These are phyloP conservation scores for Melanostigma gelatinosum DNA, from an alignment of 2,113 vertebrate genomes.

Conservation along the genomic window DNA sequence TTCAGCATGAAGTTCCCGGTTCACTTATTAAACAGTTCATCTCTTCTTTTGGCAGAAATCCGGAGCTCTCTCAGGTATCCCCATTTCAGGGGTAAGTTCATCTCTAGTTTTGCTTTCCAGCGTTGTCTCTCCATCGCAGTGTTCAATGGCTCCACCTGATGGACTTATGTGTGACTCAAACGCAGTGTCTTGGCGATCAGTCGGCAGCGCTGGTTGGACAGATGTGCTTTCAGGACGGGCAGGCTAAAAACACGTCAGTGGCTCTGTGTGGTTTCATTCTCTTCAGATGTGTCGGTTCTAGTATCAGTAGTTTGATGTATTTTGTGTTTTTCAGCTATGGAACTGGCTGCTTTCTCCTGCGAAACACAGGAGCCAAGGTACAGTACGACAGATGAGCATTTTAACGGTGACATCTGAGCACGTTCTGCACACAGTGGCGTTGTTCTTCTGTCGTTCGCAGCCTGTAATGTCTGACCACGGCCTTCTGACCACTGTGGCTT, in stretches of 20 bases:
- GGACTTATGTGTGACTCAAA: background rate
- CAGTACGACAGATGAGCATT: rapidly evolving
- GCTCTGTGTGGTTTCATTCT: background rate
- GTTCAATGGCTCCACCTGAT: background rate
- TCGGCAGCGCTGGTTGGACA: conserved; percentile 95
- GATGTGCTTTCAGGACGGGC: conserved; percentile 94
- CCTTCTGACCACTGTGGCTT: conserved; percentile 94
- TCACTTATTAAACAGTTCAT: background rate
- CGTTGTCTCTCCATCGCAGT: background rate
- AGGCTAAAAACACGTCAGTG: conserved; percentile 95
- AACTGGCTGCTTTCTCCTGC: conserved; percentile 94
- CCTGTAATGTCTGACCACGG: conserved; percentile 94
- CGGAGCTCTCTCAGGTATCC: conserved; percentile 90
- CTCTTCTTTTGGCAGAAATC: conserved; percentile 84
- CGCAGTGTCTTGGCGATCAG: conserved; percentile 86
- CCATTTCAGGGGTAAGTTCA: conserved; percentile 93
- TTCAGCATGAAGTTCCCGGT: background rate
- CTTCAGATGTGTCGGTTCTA: background rate
- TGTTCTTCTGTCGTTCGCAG: conserved; percentile 65
- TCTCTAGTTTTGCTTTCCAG: background rate
- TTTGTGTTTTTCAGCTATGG: conserved; percentile 86
- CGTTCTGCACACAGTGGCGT: background rate
- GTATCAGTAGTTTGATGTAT: background rate
- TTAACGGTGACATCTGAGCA: no score
- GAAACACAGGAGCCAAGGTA: conserved; percentile 94